phyloP scores from a whole-genome alignment of 2,113 vertebrate genomes.

The Bambusicola thoracicus region DNA sequence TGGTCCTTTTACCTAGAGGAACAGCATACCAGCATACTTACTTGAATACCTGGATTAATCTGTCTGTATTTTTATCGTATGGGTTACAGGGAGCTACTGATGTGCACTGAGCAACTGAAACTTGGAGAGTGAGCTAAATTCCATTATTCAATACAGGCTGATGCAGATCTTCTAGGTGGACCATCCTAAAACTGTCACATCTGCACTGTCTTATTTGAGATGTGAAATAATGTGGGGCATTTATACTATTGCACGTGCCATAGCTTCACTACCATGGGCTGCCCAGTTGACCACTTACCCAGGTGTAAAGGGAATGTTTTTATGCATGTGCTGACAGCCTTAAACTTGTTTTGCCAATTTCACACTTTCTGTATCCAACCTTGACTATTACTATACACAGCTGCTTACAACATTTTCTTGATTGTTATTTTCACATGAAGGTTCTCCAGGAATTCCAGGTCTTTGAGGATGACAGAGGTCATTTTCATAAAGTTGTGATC shows the following conservation, averaged over 20 bases:
- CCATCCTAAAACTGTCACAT: not conserved
- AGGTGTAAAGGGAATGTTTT: not conserved
- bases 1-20: not conserved
- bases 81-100: not conserved
- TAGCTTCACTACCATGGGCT: not conserved
- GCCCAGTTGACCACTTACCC: not conserved
- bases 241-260: not conserved
- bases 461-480: not conserved
- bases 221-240: not conserved
- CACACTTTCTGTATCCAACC: constrained; percentile 49
- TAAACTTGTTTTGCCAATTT: constrained; percentile 57
- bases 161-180: not conserved
- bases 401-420: constrained; percentile 17
- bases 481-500: not conserved
- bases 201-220: not conserved
- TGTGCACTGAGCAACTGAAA: not conserved
- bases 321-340: constrained; percentile 70
- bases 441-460: not conserved
- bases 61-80: not conserved
- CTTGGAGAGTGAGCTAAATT: not conserved
- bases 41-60: not conserved
- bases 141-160: not conserved
- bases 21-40: not conserved
- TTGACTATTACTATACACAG: constrained; percentile 13
- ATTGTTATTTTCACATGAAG: not conserved